These are phyloP conservation scores for Asteroscopus sphinx DNA, from an alignment of 2,888 invertebrate genomes.

Conservation along the genomic window DNA sequence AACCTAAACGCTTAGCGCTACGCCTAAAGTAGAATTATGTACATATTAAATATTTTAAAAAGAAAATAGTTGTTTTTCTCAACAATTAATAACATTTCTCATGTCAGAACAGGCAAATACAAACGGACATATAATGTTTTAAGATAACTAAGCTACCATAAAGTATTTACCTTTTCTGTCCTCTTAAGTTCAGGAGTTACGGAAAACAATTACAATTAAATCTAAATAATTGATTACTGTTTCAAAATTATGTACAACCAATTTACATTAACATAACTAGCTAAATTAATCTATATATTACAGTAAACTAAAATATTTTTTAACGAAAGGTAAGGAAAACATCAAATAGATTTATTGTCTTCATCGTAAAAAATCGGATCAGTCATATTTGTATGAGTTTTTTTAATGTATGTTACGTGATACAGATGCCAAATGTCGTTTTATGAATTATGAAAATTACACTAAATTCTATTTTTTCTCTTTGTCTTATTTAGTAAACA, in stretches of 20 bases:
- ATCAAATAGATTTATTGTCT: constrained; percentile 56
- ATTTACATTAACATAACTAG: constrained; percentile 80
- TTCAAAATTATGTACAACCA: constrained; percentile 87
- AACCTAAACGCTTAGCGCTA: constrained; percentile 79
- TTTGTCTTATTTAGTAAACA: too few relatives aligned
- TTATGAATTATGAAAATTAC: neutral
- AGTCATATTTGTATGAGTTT: constrained; percentile 56
- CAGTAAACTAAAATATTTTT: constrained; percentile 57
- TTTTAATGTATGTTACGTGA: constrained; percentile 42
- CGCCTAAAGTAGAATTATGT: constrained; percentile 69
- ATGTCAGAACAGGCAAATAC: constrained; percentile 50
- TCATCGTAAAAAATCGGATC: constrained; percentile 52
- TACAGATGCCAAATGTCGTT: constrained; percentile 24
- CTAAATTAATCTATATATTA: constrained; percentile 64
- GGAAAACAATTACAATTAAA: constrained; percentile 51
- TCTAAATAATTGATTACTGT: constrained; percentile 66
- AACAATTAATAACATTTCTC: constrained; percentile 61
- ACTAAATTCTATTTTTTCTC: too few relatives aligned
- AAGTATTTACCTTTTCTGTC: constrained; percentile 39
- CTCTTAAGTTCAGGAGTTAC: constrained; percentile 54
- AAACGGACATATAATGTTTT: constrained; percentile 32
- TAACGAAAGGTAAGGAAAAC: constrained; percentile 55
- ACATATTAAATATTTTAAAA: constrained; percentile 67
- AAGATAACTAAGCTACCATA: constrained; percentile 31
- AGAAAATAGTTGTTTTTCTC: constrained; percentile 52